Base-by-base conservation (phyloP, 2,888 invertebrate genomes). In the Dolomedes plantarius region DNA sequence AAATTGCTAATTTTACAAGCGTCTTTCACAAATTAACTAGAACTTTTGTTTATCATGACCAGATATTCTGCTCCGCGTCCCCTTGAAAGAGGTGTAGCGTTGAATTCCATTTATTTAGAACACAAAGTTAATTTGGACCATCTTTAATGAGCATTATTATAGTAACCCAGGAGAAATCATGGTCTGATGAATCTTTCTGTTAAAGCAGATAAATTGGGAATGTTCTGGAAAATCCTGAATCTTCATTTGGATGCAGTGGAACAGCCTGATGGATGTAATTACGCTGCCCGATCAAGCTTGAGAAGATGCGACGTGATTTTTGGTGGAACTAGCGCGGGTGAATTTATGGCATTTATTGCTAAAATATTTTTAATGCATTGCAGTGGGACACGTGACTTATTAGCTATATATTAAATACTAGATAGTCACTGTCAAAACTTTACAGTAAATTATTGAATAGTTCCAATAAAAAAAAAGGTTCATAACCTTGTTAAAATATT, bases 231-330 rank as follows among this genome's bases (percentile, higher is more conserved):
- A 46, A 46, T 46, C 46, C 46, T 16, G 65, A 29, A 65, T 19
- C 29, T 65, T 29, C 83, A 83, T 77, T 83, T 76, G 68, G 72
- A 76, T 46, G 50, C 64, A 27, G 11, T 71, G 76, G 82, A 32
- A 62, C 83, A 77, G 77, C 83, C 76, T 83, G 83, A 83, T 77
- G 83, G 76, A 71, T 83, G 83, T 77, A 83, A 83, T 83, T 83
- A 83, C 76, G 67, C 72, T 31, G 72, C 74, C 71, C 56, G 83
- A 83, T 83, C 83, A 83, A 41, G 77, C 83, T 83, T 83, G 83
- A 29, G 11, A 77, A 23, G 71, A 32, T 19, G 64, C 29, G 23
- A 83, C 76, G 83, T 77, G 77, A 83, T 82, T 75, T 56, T 31
- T 28, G 32, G 23, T 7, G 31, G 62, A 31, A 62, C 36, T 5